Evolutionary conservation across 1,140 invertebrate species (phyloP), one percentile per base, ranked within the genome.

Genomic region (Tribolium castaneum): DNA sequence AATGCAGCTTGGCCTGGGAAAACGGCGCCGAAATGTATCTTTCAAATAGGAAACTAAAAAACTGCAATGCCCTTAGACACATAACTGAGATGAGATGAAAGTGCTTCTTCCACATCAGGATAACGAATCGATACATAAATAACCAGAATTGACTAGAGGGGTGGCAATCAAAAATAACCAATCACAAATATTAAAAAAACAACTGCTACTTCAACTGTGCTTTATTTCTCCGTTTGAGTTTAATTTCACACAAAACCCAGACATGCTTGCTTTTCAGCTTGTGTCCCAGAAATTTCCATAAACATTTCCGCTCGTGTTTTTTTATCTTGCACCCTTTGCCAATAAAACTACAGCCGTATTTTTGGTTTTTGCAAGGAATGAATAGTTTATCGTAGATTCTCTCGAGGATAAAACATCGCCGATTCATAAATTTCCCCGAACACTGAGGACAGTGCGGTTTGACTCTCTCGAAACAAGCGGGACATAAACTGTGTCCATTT

Each of bases 11-110:
- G 73, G 62, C 56, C 77, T 59, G 49, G 71, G 71, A 66, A 76
- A 70, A 50, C 62, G 76, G 51, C 79, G 79, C 62, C 79, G 79
- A 78, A 78, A 78, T 80, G 79, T 74, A 76, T 79, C 78, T 52
- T 77, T 71, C 66, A 70, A 59, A 70, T 22, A 56, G 75, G 75
- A 76, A 76, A 76, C 71, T 73, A 35, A 73, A 73, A 73, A 73
- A 73, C 71, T 73, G 52, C 71, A 73, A 2, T 34, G 50, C 49
- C 50, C 52, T 34, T 34, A 30, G 59, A 66, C 10, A 39, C 59
- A 66, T 66, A 66, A 22, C 59, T 34, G 30, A 25, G 22, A 62
- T 62, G 56, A 35, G 59, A 66, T 66, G 25, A 35, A 35, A 66
- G 59, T 66, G 59, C 16, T 66, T 39, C 19, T 22, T 66, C 30